These are phyloP conservation scores for Xanthostigma xanthostigma DNA, from an alignment of 2,888 invertebrate genomes.

Conservation along the genomic window DNA sequence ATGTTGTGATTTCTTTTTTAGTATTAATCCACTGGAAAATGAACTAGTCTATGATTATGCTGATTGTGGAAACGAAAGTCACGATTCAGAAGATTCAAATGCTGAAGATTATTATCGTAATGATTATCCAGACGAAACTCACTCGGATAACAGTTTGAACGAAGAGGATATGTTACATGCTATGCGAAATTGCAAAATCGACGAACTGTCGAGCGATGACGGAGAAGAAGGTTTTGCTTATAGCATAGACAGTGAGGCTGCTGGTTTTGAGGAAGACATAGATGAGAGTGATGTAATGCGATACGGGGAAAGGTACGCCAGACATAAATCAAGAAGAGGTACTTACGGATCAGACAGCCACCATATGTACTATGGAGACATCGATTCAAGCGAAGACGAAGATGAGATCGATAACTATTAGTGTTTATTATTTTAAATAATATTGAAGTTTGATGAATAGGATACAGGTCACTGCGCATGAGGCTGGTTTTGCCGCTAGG, in stretches of 20 bases:
- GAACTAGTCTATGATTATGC: slow-evolving; percentile 25
- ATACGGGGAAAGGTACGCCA: slow-evolving; percentile 50
- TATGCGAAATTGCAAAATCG: slow-evolving; percentile 25
- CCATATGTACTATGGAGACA: no score
- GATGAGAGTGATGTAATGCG: slow-evolving; percentile 37
- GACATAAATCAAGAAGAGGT: slow-evolving; percentile 38
- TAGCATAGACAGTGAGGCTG: slow-evolving; percentile 23
- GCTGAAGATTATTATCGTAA: slow-evolving; percentile 63
- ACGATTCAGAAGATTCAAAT: slow-evolving; percentile 58
- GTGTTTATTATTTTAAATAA: no score
- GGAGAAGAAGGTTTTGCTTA: slow-evolving; percentile 28
- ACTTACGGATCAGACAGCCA: no score
- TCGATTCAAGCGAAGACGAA: no score
- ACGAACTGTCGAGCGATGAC: slow-evolving; percentile 27
- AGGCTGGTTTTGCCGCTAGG: no score
- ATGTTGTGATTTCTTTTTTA: slow-evolving; percentile 14
- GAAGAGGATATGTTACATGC: slow-evolving; percentile 47
- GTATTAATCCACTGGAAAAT: slow-evolving; percentile 28
- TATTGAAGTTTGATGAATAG: no score
- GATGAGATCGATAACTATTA: no score
- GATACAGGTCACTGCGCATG: no score
- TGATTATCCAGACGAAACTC: slow-evolving; percentile 52
- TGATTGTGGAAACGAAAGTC: slow-evolving; percentile 22
- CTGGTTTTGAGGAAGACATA: slow-evolving; percentile 25
- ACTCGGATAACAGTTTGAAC: slow-evolving; percentile 35